A percentile compares a stretch with the other conserved stretches of the same genome.
These are phyloP conservation scores for Paguma larvata DNA, from an alignment of 2,797 vertebrate genomes.

Conservation along the genomic window DNA sequence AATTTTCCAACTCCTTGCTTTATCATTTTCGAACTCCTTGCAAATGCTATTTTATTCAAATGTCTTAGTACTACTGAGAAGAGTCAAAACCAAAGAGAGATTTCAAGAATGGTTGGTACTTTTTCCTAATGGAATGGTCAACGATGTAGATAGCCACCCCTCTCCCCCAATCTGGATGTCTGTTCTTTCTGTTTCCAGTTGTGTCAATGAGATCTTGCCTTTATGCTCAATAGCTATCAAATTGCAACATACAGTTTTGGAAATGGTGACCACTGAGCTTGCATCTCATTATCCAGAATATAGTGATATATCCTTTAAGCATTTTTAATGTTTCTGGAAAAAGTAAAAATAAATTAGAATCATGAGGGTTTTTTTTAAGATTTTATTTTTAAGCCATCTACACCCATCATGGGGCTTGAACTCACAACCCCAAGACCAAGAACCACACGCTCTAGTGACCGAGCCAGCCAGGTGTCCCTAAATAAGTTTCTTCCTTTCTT, in stretches of 20 bases:
- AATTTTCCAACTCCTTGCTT: slow-evolving; percentile 48
- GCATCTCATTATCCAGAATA: neutral
- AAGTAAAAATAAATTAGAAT: slow-evolving; percentile 43
- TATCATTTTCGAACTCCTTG: slow-evolving; percentile 46
- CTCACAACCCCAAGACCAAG: too few species aligned
- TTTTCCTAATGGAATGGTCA: slow-evolving; percentile 16
- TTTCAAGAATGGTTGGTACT: slow-evolving; percentile 42
- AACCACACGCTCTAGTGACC: too few species aligned
- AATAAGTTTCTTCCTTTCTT: too few species aligned
- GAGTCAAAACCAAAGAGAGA: neutral
- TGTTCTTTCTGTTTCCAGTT: slow-evolving; percentile 41
- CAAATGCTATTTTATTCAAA: slow-evolving; percentile 68
- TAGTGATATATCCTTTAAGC: neutral
- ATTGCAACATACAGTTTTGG: neutral
- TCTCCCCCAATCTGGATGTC: neutral
- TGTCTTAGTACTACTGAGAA: neutral
- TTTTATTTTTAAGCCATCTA: too few species aligned
- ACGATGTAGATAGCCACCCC: neutral
- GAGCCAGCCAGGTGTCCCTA: too few species aligned
- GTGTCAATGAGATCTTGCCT: slow-evolving; percentile 44
- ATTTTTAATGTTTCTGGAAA: slow-evolving; percentile 50
- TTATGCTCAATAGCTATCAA: slow-evolving; percentile 21
- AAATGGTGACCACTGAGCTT: neutral
- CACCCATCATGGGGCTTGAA: too few species aligned
- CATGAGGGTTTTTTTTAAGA: neutral